A percentile compares a stretch with the other conserved stretches of the same genome.
Evolutionary conservation across 2,113 vertebrate genomes (phyloP).

Genomic region (Pica pica): DNA sequence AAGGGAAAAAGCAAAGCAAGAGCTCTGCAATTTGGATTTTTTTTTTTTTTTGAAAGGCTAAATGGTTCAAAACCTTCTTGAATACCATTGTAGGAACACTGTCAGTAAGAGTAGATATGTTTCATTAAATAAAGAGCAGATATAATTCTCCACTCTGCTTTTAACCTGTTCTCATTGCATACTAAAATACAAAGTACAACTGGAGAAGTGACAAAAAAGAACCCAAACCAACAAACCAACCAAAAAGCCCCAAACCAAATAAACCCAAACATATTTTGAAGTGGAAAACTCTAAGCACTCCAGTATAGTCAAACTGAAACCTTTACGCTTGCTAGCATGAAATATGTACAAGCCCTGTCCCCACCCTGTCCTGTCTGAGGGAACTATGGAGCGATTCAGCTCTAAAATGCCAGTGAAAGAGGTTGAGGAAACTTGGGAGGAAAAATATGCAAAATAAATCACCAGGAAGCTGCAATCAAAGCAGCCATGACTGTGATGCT

Average conservation of each 20-base stretch:
- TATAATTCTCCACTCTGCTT: neutral
- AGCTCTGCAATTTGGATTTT: neutral
- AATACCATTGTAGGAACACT: neutral
- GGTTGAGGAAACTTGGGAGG: neutral
- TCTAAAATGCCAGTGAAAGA: neutral
- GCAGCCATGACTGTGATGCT: neutral
- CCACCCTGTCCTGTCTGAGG: neutral
- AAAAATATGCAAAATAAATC: neutral
- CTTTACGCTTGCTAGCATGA: neutral
- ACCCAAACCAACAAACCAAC: neutral
- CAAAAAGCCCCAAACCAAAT: neutral
- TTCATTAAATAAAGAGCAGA: neutral
- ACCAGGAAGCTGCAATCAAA: neutral
- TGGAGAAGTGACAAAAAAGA: neutral
- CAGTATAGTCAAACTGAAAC: neutral
- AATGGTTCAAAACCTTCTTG: neutral
- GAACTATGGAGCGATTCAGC: neutral
- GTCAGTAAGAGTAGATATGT: neutral
- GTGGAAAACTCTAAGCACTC: neutral
- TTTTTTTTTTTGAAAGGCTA: neutral
- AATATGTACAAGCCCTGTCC: neutral
- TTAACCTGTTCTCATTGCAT: neutral
- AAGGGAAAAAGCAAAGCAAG: neutral
- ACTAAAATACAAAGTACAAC: neutral
- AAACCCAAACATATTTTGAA: neutral